These are phyloP conservation scores for Rotaria magnacalcarata DNA, from an alignment of 2,888 invertebrate species.

Conservation along the genomic window DNA sequence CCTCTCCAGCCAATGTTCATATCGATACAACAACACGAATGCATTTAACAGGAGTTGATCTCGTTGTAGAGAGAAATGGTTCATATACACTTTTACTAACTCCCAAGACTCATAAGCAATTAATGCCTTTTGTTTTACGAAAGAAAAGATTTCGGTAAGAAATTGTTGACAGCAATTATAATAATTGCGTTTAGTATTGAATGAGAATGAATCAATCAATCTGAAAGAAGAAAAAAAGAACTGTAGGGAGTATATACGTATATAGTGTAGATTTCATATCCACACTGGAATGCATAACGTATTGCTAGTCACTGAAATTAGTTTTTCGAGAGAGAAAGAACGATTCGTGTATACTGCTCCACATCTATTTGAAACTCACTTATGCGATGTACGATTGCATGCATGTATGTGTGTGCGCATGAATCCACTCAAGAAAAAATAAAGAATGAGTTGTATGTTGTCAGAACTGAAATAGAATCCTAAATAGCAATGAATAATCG, in stretches of 20 bases:
- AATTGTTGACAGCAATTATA: background rate
- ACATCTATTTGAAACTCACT: conserved; percentile 21
- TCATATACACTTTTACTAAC: conserved; percentile 27
- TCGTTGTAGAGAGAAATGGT: conserved; percentile 32
- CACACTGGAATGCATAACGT: background rate
- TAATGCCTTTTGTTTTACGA: conserved; percentile 32
- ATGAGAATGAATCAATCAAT: background rate
- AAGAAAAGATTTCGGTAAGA: conserved; percentile 28
- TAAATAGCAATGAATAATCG: background rate
- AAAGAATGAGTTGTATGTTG: background rate
- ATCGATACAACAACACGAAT: background rate
- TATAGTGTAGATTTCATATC: background rate
- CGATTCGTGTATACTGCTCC: background rate
- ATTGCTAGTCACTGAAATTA: conserved; percentile 17
- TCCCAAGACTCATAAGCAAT: conserved; percentile 14
- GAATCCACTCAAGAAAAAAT: background rate
- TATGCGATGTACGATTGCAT: background rate
- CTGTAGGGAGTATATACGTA: background rate
- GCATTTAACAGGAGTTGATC: conserved; percentile 30
- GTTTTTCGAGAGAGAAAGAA: background rate
- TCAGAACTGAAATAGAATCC: background rate
- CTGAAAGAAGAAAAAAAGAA: background rate
- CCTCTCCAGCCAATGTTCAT: background rate
- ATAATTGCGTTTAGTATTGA: background rate
- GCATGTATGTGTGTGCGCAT: background rate